These are phyloP conservation scores for Metaphire vulgaris DNA, from an alignment of 1,140 invertebrate genomes.

Conservation along the genomic window DNA sequence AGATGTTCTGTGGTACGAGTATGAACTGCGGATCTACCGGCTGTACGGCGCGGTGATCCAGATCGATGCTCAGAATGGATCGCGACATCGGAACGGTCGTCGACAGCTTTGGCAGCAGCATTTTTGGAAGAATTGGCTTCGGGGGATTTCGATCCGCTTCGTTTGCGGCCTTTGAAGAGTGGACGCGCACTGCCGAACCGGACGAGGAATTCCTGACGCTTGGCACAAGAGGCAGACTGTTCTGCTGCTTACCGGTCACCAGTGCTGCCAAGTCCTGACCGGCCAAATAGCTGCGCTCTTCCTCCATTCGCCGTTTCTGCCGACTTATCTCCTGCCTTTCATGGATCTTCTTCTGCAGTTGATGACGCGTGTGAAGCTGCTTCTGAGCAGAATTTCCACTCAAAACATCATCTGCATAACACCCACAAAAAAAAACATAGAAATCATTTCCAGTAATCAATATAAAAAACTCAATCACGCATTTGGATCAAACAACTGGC, in stretches of 20 bases:
- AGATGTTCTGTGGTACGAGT: neutral
- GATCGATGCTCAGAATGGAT: neutral
- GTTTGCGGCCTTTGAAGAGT: too few species aligned
- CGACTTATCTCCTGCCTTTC: neutral
- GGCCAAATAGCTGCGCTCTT: neutral
- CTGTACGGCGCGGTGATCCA: too few species aligned
- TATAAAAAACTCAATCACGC: too few species aligned
- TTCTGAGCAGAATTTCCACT: neutral
- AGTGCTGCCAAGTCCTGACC: neutral
- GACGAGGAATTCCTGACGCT: too few species aligned
- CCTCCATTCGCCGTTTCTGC: neutral
- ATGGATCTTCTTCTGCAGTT: neutral
- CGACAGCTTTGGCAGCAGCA: neutral
- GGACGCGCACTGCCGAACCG: too few species aligned
- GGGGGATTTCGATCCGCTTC: neutral
- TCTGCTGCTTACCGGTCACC: too few species aligned
- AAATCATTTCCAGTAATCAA: too few species aligned
- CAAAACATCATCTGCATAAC: too few species aligned
- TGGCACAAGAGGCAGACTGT: too few species aligned
- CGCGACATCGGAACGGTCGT: neutral
- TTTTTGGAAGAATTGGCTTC: neutral
- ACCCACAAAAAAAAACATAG: too few species aligned
- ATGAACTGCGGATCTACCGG: neutral
- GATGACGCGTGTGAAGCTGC: neutral
- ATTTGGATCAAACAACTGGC: too few species aligned